phyloP scores from a whole-genome alignment of 2,797 vertebrate species.

The Pseudocheirus occidentalis region DNA sequence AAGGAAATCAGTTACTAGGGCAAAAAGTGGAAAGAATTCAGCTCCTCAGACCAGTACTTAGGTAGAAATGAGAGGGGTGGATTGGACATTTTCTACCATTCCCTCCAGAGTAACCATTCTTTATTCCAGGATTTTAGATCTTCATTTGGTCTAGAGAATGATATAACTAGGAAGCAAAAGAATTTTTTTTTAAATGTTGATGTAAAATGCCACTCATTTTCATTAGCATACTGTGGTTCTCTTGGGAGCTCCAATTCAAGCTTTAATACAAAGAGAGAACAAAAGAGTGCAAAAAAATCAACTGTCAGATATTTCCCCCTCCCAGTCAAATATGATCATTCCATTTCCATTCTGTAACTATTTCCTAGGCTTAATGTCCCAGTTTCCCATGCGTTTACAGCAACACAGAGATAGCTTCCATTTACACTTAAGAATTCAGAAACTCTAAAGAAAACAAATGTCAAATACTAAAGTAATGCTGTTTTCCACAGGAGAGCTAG shows the following conservation, averaged over 20 bases:
- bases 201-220: not conserved
- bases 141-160: constrained; percentile 50
- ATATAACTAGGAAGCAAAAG: constrained; percentile 36
- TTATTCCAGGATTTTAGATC: not conserved
- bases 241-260: constrained; percentile 7
- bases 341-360: not conserved
- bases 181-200: not conserved
- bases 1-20: constrained; percentile 39
- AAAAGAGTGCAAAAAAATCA: constrained; percentile 48
- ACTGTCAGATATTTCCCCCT: not conserved
- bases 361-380: not conserved
- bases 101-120: not conserved
- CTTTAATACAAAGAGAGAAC: constrained; percentile 38
- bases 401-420: constrained; percentile 39
- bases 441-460: constrained; percentile 49
- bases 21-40: constrained; percentile 45
- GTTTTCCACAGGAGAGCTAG: constrained; percentile 56
- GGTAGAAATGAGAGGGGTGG: not conserved
- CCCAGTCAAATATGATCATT: not conserved
- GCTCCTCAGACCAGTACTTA: constrained; percentile 41
- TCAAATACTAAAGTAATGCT: constrained; percentile 73
- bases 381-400: constrained; percentile 47
- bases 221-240: constrained; percentile 22
- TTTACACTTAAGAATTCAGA: not conserved
- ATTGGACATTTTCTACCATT: not conserved